phyloP scores from a whole-genome alignment of 2,888 invertebrate species.

The Sarcophaga caerulescens region DNA sequence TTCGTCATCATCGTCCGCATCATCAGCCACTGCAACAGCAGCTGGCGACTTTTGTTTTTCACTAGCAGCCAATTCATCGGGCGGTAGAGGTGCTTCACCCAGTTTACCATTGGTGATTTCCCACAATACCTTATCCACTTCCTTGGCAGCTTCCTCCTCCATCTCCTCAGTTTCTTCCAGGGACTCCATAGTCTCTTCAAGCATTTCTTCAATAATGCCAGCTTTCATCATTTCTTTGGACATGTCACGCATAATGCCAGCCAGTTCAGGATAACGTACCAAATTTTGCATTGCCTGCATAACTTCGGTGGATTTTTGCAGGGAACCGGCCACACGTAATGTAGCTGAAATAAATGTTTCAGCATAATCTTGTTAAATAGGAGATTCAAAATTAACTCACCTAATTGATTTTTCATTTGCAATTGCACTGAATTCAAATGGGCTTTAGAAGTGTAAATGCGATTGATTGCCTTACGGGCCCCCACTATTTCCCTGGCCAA shows the following conservation, averaged over 20 bases:
- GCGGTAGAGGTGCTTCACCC: conserved; percentile 93
- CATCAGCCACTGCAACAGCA: conserved; percentile 77
- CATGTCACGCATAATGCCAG: conserved; percentile 97
- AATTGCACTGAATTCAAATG: conserved; percentile 97
- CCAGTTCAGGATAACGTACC: conserved; percentile 94
- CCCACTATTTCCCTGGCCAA: conserved; percentile 95
- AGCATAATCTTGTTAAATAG: not conserved
- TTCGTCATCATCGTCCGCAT: conserved; percentile 83
- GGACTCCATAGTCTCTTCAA: conserved; percentile 97
- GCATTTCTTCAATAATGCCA: conserved; percentile 99
- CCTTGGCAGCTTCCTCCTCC: conserved; percentile 97
- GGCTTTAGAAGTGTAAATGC: conserved; percentile 97
- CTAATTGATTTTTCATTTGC: conserved; percentile 98
- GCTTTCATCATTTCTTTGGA: conserved; percentile 99
- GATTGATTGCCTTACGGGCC: conserved; percentile 92
- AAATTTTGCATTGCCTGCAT: conserved; percentile 99
- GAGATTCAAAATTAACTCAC: conserved; percentile 81
- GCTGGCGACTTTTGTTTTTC: conserved; percentile 83
- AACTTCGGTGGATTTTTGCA: conserved; percentile 98
- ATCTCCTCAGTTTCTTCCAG: conserved; percentile 96
- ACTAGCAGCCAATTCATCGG: conserved; percentile 84
- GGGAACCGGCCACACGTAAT: conserved; percentile 93
- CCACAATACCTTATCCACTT: conserved; percentile 96
- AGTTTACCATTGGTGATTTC: conserved; percentile 95
- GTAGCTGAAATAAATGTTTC: conserved; percentile 85